Conservation (phyloP, 2,888 invertebrate species). For the Ashinkailepas kermadecensis region DNA sequence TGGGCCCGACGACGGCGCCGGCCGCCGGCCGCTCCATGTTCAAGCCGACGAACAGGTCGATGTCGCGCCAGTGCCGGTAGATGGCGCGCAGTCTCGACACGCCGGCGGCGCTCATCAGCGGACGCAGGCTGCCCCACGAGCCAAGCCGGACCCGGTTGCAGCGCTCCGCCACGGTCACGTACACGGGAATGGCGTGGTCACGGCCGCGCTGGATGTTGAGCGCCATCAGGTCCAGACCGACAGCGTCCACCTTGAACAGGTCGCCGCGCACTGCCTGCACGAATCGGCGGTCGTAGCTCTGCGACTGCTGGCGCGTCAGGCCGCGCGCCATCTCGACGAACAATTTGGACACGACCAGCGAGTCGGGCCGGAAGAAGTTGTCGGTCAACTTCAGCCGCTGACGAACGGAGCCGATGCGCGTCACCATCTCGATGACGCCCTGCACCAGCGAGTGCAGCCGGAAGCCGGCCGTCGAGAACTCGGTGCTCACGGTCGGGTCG, state of each 20-base stretch:
- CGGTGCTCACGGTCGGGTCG: not conserved
- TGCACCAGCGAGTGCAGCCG: constrained; percentile 16
- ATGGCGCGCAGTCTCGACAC: not conserved
- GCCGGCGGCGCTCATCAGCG: not conserved
- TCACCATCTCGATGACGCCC: not conserved
- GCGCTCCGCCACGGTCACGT: not conserved
- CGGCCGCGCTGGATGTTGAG: constrained; percentile 16
- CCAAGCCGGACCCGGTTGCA: not conserved
- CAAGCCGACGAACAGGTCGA: not conserved
- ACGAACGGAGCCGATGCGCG: not conserved
- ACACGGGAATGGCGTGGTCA: not conserved
- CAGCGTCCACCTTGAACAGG: not conserved
- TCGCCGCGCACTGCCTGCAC: not conserved
- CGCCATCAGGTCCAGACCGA: not conserved
- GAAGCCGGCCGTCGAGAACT: constrained; percentile 16
- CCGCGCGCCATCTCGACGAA: not conserved
- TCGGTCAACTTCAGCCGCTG: not conserved
- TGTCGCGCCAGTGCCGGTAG: not conserved
- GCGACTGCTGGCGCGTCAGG: not conserved
- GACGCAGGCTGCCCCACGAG: not conserved
- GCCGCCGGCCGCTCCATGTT: not conserved
- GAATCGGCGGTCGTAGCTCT: not conserved
- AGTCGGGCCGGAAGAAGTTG: not conserved
- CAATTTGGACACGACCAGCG: not conserved
- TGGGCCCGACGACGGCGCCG: not conserved